phyloP scores from a whole-genome alignment of 1,140 invertebrate species.

The Leptestheria dahalacensis region DNA sequence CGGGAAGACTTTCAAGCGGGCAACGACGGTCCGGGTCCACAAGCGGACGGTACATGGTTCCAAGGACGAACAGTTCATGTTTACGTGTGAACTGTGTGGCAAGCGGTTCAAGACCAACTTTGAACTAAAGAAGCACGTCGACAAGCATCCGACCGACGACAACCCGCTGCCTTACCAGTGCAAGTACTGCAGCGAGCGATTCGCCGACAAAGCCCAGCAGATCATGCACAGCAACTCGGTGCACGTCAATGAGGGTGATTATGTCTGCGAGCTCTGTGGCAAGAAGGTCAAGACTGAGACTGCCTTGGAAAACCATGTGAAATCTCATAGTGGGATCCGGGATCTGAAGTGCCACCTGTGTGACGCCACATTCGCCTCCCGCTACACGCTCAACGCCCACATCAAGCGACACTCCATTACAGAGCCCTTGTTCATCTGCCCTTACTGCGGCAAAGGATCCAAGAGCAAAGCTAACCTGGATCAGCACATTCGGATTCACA shows the following conservation, averaged over 20 bases:
- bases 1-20: slow-evolving; percentile 23
- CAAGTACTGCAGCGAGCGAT: slow-evolving; percentile 6
- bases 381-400: slow-evolving; percentile 11
- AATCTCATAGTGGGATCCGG: slow-evolving; percentile 11
- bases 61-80: slow-evolving; percentile 7
- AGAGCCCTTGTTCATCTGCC: slow-evolving; percentile 7
- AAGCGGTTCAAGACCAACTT: slow-evolving; percentile 11
- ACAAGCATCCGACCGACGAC: slow-evolving; percentile 5
- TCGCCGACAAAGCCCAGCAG: slow-evolving; percentile 7
- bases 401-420: slow-evolving; percentile 17
- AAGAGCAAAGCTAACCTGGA: slow-evolving; percentile 75
- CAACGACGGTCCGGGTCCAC: slow-evolving; percentile 6
- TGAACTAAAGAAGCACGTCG: slow-evolving; percentile 8
- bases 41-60: slow-evolving; percentile 7
- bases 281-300: slow-evolving; percentile 12
- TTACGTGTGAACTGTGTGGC: slow-evolving; percentile 13
- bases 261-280: slow-evolving; percentile 10
- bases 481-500: slow-evolving; percentile 73
- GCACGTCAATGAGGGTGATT: slow-evolving; percentile 9
- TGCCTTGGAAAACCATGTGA: slow-evolving; percentile 15
- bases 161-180: slow-evolving; percentile 8
- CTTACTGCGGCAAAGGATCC: slow-evolving; percentile 46
- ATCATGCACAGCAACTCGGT: slow-evolving; percentile 9
- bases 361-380: slow-evolving; percentile 4
- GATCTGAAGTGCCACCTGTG: slow-evolving; percentile 11